Conservation (phyloP, 2,797 vertebrate species). For the Urosaurus nigricauda region DNA sequence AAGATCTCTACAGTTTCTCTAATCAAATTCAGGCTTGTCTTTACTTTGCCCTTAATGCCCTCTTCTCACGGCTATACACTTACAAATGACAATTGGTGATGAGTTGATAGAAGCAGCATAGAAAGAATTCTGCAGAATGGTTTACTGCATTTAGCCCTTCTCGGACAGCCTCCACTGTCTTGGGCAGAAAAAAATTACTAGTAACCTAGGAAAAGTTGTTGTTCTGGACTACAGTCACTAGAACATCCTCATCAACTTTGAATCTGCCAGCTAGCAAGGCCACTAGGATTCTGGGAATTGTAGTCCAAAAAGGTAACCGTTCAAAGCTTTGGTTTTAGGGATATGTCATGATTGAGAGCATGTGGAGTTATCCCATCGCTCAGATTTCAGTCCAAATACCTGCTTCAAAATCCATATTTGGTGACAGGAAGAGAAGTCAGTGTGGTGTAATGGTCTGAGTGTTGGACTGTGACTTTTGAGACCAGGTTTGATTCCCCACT, state of each 20-base stretch:
- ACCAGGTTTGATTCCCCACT: no score
- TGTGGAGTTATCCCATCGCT: background rate
- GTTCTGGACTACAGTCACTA: no score
- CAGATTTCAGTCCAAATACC: conserved; percentile 25
- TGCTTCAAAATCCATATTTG: background rate
- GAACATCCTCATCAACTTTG: no score
- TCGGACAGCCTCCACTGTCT: no score
- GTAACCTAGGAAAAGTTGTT: no score
- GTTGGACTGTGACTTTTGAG: no score
- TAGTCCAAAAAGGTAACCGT: no score
- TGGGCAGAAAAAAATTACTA: no score
- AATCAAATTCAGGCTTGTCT: background rate
- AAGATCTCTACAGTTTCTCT: background rate
- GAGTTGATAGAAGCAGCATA: conserved; percentile 1
- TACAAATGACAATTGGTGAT: background rate
- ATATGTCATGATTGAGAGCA: background rate
- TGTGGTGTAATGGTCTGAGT: no score
- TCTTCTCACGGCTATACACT: conserved; percentile 17
- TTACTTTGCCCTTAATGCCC: background rate
- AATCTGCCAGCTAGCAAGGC: no score
- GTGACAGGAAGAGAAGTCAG: background rate
- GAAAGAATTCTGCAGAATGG: background rate
- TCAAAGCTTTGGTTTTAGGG: background rate
- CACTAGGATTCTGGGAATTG: no score
- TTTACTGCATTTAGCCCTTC: background rate